phyloP scores from a whole-genome alignment of 30 jellyfish, hydroid and myxozoan species.

The Catostylus mosaicus region DNA sequence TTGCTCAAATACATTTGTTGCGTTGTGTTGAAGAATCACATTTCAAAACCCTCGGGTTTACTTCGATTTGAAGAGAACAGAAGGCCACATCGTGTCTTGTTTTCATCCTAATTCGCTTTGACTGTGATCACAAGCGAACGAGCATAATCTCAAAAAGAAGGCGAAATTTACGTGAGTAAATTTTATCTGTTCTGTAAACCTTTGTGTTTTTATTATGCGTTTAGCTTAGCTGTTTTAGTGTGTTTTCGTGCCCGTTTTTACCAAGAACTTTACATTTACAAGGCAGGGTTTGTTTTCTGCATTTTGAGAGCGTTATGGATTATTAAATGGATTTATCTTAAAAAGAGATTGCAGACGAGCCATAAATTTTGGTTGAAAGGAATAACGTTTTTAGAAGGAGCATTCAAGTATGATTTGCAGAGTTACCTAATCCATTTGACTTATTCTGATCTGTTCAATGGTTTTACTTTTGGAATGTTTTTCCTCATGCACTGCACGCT shows the following conservation, averaged over 20 bases:
- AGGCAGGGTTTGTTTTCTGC: background rate
- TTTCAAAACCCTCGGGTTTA: background rate
- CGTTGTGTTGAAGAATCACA: background rate
- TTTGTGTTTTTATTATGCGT: background rate
- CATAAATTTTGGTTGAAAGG: no score
- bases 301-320: background rate
- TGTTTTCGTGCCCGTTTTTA: background rate
- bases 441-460: no score
- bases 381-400: no score
- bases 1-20: constrained; percentile 13
- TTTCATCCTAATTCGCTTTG: background rate
- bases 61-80: background rate
- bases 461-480: no score
- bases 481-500: no score
- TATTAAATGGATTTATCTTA: background rate
- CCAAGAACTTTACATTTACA: background rate
- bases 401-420: no score
- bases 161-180: background rate
- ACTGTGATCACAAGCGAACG: background rate
- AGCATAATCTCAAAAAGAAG: background rate
- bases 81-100: background rate
- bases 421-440: no score
- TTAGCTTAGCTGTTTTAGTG: background rate
- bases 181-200: background rate
- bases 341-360: no score